Evolutionary conservation across 1,140 invertebrate species (phyloP), one percentile per base, ranked within the genome.

Genomic region (honey bee (Apis mellifera)): DNA sequence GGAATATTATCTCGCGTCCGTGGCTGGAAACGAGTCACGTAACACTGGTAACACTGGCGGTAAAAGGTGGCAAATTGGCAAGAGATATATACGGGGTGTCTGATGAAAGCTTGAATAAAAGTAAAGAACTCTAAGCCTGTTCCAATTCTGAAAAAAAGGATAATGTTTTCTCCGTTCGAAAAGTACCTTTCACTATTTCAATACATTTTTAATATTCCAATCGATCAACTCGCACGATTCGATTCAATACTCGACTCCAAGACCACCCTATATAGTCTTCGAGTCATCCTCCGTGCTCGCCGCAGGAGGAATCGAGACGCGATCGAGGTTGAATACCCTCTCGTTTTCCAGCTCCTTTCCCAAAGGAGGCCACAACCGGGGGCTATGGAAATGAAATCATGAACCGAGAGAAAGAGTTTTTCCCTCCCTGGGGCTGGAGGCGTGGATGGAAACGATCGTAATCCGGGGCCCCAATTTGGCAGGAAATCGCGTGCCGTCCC

Each of bases 401-500:
- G 15, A 42, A n/a, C n/a, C n/a, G 32, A 13, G 15, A 13, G 15
- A 13, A 9, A 15, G n/a, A n/a, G 59, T 81, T 82, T 77, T 78
- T 77, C 65, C 57, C 65, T 75, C 48, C 82, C 88, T 84, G 32
- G 32, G 32, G 32, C 32, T 32, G 32, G 75, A 68, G 77, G 85
- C 84, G 84, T 89, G 82, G 89, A 88, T 87, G 85, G 85, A 85
- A 85, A 88, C 86, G 83, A 78, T 85, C 73, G 72, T 84, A 84
- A 88, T 87, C 73, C 83, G 68, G 32, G 32, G 80, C 62, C 79
- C 89, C 87, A 90, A 88, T 89, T 90, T 89, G 87, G 86, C 84
- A 82, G 82, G 84, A 90, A 92, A 91, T 91, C 90, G 91, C 91
- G 89, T 90, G 91, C 83, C 83, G 73, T 83, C 71, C 62, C 78